Base-by-base conservation (phyloP, 2,888 invertebrate genomes). In the Chalcis sispes region DNA sequence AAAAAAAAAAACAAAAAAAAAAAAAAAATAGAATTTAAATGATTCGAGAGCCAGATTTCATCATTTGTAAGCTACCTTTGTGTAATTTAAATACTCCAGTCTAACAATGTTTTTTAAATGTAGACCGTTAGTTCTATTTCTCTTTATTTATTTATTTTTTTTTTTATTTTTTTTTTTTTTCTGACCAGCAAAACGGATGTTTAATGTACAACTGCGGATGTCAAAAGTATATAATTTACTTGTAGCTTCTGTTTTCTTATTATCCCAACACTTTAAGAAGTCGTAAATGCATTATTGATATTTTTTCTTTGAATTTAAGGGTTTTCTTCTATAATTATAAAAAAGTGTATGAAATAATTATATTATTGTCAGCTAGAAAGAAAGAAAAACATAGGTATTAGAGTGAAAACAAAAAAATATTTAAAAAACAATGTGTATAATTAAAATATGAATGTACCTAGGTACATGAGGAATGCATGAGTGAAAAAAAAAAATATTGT, bases 361-460 rank as follows among this genome's bases (percentile, higher is more conserved):
- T 67, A 75, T 75, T 72, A 67, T 54, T 40, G 77, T 65, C 75
- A 75, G 79, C 77, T 81, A 77, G 61, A 71, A 75, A 50, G 32
- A 78, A 79, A 79, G 8, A 77, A 80, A 79, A 75, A 77, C 42
- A 71, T 84, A 80, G 80, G 78, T 79, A 79, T 80, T 77, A 80
- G 80, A 84, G 82, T 81, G 70, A 81, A 82, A 84, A 81, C 79
- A 66, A 81, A 82, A 79, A 82, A 82, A 82, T 80, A 82, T 82
- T 81, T 81, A 79, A 83, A 83, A 84, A 83, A 80, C 82, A 81
- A 81, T 79, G 80, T 83, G 83, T 87, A 85, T 86, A 85, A 85
- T 86, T 85, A 86, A 86, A 86, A 86, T 85, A 87, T 85, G 80
- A 83, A 81, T 78, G 66, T 80, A 82, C 78, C 79, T 82, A 50